These are phyloP conservation scores for Anseranas semipalmata DNA, from an alignment of 2,113 vertebrate species.

Conservation along the genomic window DNA sequence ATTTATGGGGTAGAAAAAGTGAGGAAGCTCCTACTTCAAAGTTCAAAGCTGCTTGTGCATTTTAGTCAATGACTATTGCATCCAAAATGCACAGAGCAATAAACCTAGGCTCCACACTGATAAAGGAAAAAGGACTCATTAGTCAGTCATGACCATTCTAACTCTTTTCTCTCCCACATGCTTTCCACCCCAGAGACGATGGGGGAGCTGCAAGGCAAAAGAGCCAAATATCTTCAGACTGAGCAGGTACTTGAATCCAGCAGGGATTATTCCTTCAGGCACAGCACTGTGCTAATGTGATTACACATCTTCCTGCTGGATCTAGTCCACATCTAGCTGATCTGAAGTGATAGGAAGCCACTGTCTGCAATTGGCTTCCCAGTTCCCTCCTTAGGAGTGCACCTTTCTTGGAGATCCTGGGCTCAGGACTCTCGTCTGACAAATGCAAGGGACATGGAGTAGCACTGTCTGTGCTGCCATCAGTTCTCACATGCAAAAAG, in stretches of 20 bases:
- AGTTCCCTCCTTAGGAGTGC: background rate
- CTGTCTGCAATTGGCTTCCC: background rate
- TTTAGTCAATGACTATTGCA: background rate
- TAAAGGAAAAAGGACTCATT: background rate
- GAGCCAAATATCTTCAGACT: background rate
- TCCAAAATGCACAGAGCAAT: background rate
- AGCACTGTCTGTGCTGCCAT: background rate
- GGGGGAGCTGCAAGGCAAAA: background rate
- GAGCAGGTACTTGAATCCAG: background rate
- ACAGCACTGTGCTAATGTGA: background rate
- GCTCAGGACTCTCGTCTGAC: background rate
- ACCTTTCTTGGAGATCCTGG: background rate
- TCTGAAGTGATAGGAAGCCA: background rate
- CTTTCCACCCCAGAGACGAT: background rate
- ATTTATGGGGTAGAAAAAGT: background rate
- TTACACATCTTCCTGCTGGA: slow-evolving; percentile 1
- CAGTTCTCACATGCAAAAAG: background rate
- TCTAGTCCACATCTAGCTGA: background rate
- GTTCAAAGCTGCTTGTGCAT: background rate
- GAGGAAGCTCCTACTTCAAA: background rate
- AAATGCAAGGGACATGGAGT: rapidly evolving
- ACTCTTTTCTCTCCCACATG: background rate
- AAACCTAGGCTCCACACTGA: background rate
- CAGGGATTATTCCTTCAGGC: background rate
- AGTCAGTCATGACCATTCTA: background rate